These are phyloP conservation scores for Syngnathus scovelli DNA, from an alignment of 2,113 vertebrate species.

Conservation along the genomic window DNA sequence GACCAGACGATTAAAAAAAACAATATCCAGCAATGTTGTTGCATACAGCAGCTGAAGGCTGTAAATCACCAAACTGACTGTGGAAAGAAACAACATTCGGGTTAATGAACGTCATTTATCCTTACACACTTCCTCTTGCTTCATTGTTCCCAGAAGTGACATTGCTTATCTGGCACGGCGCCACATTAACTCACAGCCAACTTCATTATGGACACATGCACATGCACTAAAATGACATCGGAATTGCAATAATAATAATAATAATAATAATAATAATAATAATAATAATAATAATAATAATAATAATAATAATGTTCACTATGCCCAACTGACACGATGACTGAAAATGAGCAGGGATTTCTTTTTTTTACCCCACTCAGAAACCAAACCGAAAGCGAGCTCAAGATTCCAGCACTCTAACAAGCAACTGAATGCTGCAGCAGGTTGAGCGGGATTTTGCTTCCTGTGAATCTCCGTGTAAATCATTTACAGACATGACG, in stretches of 20 bases:
- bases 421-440: not conserved
- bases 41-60: not conserved
- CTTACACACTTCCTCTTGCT: slow-evolving; percentile 25
- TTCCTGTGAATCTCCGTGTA: slow-evolving; percentile 50
- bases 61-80: not conserved
- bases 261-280: too few species aligned
- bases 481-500: slow-evolving; percentile 55
- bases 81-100: not conserved
- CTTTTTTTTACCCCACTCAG: not conserved
- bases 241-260: too few species aligned
- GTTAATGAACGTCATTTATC: not conserved
- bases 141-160: slow-evolving; percentile 24
- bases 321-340: slow-evolving; percentile 1
- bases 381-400: not conserved
- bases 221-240: not conserved
- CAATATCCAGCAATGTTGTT: not conserved
- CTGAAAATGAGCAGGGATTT: slow-evolving; percentile 9
- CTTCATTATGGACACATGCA: not conserved
- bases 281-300: too few species aligned
- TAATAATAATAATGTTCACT: not conserved
- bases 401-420: slow-evolving; percentile 4
- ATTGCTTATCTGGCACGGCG: slow-evolving; percentile 4
- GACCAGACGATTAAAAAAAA: not conserved
- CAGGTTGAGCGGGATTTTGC: slow-evolving; percentile 21
- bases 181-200: not conserved